Conservation (phyloP, 2,888 invertebrate genomes). For the Diarsia brunnea region DNA sequence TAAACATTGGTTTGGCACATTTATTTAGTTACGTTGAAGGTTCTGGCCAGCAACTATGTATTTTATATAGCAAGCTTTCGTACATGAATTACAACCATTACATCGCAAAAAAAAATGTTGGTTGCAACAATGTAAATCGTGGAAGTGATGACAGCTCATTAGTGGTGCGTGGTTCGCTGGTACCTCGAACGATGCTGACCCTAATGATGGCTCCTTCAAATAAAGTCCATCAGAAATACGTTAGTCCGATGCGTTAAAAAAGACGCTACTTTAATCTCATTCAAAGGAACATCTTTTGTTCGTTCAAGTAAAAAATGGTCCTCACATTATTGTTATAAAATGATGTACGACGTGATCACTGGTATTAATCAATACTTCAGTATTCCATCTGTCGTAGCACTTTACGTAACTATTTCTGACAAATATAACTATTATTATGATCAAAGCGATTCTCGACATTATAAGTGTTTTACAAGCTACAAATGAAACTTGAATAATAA, state of each 20-base stretch:
- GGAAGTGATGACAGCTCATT: not conserved
- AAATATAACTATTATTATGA: not conserved
- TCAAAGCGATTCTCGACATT: not conserved
- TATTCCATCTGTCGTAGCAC: not conserved
- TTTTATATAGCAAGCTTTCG: too few relatives aligned
- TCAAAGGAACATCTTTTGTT: not conserved
- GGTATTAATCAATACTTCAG: not conserved
- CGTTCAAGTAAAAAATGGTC: not conserved
- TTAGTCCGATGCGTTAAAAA: slow-evolving; percentile 19
- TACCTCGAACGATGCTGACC: not conserved
- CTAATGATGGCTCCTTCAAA: slow-evolving; percentile 4
- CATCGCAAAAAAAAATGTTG: not conserved
- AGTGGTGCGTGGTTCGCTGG: not conserved
- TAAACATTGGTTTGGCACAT: too few relatives aligned
- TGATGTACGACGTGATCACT: not conserved
- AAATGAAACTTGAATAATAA: not conserved
- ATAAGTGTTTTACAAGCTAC: not conserved
- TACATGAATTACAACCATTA: too few relatives aligned
- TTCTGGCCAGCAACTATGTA: too few relatives aligned
- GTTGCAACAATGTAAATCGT: not conserved
- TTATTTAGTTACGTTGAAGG: too few relatives aligned
- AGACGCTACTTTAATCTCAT: not conserved
- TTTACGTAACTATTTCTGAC: not conserved
- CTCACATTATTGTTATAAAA: not conserved
- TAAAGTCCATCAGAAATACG: slow-evolving; percentile 24